Base-by-base conservation (phyloP, 2,888 invertebrate species). In the Ischnura elegans region DNA sequence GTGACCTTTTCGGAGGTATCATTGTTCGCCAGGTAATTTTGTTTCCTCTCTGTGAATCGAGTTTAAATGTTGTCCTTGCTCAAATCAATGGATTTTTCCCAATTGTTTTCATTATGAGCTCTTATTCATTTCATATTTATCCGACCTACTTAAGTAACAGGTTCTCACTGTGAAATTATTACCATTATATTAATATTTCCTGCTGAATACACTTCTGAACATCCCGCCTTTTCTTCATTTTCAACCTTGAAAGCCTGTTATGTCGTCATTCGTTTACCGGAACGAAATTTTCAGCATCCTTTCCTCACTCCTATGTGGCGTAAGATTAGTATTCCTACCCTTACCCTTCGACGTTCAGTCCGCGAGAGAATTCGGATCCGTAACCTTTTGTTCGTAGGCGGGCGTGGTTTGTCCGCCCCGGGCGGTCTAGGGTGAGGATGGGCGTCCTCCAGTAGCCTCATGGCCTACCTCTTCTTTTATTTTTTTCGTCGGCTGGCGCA, bases 361-460 rank as follows among this genome's bases (percentile, higher is more conserved):
- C 16, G 13, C 42, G 29, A 25, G 55, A n/a, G 90, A 90, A 90
- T 90, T 55, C 90, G 66, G 90, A 90, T 90, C 90, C 42, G 61
- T 55, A 21, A 66, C 61, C 90, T 90, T 36, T 61, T 36, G 76
- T 76, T 76, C 61, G 61, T 87, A 51, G 55, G 55, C 42, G 55
- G 61, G 90, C 61, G 90, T 61, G 61, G 90, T 45, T 51, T 51
- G 13, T 86, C 86, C n/a, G 25, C 86, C 86, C 46, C 45, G 46
- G 86, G 45, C 86, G 86, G 43, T 90, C 61, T 55, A 46, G 87
- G 19, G 4, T 8, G 13, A 19, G 51, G 51, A 87, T 36, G 87
- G 55, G 29, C 87, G 87, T 55, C 87, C 87, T 87, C 87, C 55
- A 87, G 42, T 55, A 42, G 55, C n/a, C 42, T 87, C 87, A 87